Evolutionary conservation across 2,113 vertebrate species (phyloP).

Genomic region (Pseudorectes ferrugineus): DNA sequence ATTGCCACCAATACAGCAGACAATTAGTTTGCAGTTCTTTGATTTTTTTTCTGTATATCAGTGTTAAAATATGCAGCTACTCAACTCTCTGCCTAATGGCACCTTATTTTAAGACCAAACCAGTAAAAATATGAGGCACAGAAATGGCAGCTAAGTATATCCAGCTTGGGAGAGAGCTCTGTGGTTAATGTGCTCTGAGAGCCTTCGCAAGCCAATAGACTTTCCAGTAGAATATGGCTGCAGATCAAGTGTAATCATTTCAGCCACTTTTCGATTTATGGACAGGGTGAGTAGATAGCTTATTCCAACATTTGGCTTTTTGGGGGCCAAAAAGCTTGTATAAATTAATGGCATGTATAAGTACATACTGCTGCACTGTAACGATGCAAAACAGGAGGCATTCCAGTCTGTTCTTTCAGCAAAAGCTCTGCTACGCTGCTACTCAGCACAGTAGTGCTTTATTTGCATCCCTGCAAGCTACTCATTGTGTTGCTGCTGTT

Average conservation of each 20-base stretch:
- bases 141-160: neutral
- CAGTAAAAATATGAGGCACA: neutral
- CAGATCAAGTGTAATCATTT: neutral
- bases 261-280: slow-evolving; percentile 9
- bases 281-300: neutral
- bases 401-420: neutral
- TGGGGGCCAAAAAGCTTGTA: neutral
- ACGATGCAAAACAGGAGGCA: neutral
- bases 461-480: neutral
- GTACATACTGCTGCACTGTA: neutral
- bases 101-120: neutral
- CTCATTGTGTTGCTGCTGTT: neutral
- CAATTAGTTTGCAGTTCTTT: neutral
- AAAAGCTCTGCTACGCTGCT: neutral
- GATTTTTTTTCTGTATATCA: neutral
- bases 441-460: neutral
- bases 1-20: accelerated
- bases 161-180: neutral
- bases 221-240: slow-evolving; percentile 26
- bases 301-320: neutral
- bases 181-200: neutral
- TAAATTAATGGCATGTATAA: slow-evolving; percentile 37
- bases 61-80: neutral
- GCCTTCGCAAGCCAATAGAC: neutral
- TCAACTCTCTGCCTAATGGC: neutral